phyloP scores from a whole-genome alignment of 2,797 vertebrate genomes.

The Glossophaga mutica region DNA sequence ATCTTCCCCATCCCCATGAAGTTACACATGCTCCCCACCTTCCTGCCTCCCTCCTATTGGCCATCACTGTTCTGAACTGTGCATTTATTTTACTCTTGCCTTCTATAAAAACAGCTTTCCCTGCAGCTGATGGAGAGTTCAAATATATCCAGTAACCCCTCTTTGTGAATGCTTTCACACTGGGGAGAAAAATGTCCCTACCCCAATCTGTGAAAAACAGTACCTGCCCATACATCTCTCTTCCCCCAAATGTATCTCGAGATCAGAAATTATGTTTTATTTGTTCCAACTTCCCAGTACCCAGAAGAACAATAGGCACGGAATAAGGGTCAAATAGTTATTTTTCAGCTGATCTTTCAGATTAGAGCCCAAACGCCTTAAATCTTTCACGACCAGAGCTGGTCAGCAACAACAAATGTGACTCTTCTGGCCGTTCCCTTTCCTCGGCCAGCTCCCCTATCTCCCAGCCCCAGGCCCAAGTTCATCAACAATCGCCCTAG shows the following conservation, averaged over 20 bases:
- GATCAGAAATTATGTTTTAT: background rate
- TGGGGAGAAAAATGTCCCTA: background rate
- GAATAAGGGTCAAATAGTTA: background rate
- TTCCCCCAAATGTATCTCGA: background rate
- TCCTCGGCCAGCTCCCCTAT: background rate
- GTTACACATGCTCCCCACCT: background rate
- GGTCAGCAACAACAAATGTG: background rate
- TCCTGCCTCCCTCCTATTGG: background rate
- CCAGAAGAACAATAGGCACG: background rate
- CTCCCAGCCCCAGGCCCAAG: background rate
- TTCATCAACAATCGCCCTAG: background rate
- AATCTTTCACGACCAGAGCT: background rate
- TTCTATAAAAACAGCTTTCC: background rate
- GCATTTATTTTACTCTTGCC: constrained; percentile 5
- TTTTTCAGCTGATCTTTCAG: constrained; percentile 46
- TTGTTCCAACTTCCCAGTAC: background rate
- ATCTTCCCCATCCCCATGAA: background rate
- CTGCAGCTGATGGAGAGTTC: background rate
- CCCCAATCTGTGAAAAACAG: background rate
- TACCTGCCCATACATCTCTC: background rate
- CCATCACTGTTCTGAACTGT: constrained; percentile 1
- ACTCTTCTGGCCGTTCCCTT: background rate
- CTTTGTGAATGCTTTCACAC: background rate
- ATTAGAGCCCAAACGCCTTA: background rate
- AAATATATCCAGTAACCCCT: background rate